phyloP scores from a whole-genome alignment of 2,113 vertebrate species.

The Indri indri region DNA sequence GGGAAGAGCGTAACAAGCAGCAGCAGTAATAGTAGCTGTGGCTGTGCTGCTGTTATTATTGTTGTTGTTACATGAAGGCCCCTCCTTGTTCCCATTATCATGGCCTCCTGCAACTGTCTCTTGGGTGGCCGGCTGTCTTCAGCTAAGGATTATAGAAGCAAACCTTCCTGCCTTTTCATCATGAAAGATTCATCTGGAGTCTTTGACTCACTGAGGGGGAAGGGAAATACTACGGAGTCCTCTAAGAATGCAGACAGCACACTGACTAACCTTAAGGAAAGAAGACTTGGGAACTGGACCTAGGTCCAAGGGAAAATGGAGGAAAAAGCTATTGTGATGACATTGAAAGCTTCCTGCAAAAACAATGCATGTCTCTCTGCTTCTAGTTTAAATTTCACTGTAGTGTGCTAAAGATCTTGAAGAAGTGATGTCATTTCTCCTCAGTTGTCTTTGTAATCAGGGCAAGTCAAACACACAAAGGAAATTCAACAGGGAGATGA shows the following conservation, averaged over 20 bases:
- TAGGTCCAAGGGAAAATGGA: not conserved
- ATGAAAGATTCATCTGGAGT: not conserved
- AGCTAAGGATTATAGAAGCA: not conserved
- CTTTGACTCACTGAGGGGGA: not conserved
- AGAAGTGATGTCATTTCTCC: slow-evolving; percentile 22
- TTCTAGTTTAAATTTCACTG: slow-evolving; percentile 17
- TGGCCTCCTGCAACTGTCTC: not conserved
- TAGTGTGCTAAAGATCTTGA: not conserved
- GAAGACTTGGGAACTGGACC: not conserved
- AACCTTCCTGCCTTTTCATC: not conserved
- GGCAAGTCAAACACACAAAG: not conserved
- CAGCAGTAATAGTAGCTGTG: not conserved
- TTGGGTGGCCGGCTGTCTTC: not conserved
- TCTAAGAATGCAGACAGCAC: not conserved
- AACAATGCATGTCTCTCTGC: not conserved
- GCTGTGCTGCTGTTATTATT: not conserved
- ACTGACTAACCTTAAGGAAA: not conserved
- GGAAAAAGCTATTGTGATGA: not conserved
- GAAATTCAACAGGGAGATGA: not conserved
- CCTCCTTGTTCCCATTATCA: not conserved
- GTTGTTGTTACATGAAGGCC: not conserved
- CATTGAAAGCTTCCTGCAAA: slow-evolving; percentile 25
- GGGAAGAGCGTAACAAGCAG: not conserved
- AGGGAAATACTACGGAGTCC: not conserved
- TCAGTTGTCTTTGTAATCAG: not conserved